These are phyloP conservation scores for Epinephelus cyanopodus DNA, from an alignment of 2,113 vertebrate genomes.

Conservation along the genomic window DNA sequence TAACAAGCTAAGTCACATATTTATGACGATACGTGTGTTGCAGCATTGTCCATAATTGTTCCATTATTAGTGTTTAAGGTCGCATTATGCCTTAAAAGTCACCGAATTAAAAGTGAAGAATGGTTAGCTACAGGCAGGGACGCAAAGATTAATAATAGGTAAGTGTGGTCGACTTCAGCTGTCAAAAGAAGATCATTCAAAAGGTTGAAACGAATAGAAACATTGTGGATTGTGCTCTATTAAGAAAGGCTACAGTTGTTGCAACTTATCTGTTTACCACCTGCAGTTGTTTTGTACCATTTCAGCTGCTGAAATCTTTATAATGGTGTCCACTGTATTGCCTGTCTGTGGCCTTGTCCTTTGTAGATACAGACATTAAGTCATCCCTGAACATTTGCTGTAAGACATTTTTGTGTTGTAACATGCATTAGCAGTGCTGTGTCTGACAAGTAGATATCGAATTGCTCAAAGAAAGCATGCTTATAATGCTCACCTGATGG, in stretches of 20 bases:
- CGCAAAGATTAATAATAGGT: background rate
- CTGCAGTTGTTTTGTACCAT: background rate
- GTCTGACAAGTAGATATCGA: background rate
- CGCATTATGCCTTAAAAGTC: background rate
- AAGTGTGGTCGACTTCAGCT: background rate
- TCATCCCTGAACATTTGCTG: slow-evolving; percentile 3
- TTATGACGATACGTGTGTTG: slow-evolving; percentile 23
- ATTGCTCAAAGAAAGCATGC: background rate
- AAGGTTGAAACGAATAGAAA: background rate
- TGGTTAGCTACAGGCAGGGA: background rate
- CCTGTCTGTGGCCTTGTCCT: background rate
- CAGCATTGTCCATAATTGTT: slow-evolving; percentile 1
- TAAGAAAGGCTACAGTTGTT: background rate
- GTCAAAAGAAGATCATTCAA: background rate
- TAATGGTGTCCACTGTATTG: background rate
- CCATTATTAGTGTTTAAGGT: background rate
- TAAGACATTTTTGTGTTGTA: background rate
- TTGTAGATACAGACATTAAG: slow-evolving; percentile 1
- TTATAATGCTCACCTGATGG: background rate
- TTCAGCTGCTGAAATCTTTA: background rate
- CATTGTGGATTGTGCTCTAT: background rate
- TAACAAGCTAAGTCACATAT: slow-evolving; percentile 29
- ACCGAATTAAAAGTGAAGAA: background rate
- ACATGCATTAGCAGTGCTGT: background rate
- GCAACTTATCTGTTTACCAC: background rate